These are phyloP conservation scores for Bemisia tabaci DNA, from an alignment of 1,140 invertebrate species.

Conservation along the genomic window DNA sequence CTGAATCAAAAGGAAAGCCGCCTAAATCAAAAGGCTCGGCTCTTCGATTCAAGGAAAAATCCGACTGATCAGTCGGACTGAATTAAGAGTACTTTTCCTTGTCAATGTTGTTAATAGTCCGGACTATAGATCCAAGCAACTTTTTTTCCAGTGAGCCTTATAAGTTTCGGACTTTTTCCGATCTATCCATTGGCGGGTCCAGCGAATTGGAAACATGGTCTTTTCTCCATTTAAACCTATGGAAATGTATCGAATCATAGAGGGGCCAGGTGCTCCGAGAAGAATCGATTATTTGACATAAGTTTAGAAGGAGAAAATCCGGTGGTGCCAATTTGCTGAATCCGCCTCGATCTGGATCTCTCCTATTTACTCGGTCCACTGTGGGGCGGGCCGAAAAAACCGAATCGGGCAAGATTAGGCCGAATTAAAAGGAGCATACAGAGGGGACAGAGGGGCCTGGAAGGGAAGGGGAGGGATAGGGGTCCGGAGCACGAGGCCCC, in stretches of 20 bases:
- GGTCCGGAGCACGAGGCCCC: too few species aligned
- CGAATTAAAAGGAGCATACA: too few species aligned
- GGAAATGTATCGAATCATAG: background rate
- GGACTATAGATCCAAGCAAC: too few species aligned
- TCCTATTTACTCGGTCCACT: background rate
- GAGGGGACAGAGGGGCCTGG: background rate
- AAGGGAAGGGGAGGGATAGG: background rate
- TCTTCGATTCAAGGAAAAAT: too few species aligned
- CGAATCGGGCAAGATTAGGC: too few species aligned
- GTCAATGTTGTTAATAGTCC: too few species aligned
- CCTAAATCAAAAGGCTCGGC: too few species aligned
- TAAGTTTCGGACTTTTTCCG: background rate
- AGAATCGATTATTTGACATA: background rate
- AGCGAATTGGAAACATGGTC: background rate
- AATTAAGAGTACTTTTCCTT: too few species aligned
- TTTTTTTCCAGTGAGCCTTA: background rate
- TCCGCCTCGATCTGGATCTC: background rate
- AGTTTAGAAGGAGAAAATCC: background rate
- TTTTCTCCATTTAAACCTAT: background rate
- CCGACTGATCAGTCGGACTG: too few species aligned
- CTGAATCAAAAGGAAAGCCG: too few species aligned
- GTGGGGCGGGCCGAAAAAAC: background rate
- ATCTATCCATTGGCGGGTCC: background rate
- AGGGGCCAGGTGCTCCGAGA: background rate
- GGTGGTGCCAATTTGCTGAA: background rate